Conservation (phyloP, 2,113 vertebrate genomes). For the Propithecus coquereli region DNA sequence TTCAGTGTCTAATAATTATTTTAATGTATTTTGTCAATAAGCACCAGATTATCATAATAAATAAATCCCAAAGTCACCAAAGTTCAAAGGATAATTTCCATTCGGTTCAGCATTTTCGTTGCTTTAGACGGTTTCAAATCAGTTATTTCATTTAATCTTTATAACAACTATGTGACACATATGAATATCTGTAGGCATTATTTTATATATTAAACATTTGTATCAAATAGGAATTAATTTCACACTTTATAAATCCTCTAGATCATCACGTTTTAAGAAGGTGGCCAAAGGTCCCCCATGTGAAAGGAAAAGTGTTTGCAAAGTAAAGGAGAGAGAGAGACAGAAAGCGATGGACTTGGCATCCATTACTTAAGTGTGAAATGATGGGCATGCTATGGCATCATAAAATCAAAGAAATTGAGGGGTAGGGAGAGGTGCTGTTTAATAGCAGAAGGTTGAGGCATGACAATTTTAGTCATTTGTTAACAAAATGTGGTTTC, state of each 20-base stretch:
- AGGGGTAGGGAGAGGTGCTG: not conserved
- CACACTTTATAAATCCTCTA: not conserved
- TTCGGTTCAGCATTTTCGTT: not conserved
- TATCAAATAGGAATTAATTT: not conserved
- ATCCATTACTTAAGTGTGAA: not conserved
- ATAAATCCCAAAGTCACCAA: not conserved
- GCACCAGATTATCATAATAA: not conserved
- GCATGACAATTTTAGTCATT: not conserved
- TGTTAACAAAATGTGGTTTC: not conserved
- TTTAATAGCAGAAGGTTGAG: not conserved
- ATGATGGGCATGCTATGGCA: slow-evolving; percentile 33
- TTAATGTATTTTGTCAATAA: not conserved
- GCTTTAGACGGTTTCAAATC: not conserved
- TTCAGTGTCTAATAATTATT: not conserved
- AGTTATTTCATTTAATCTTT: not conserved
- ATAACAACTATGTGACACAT: not conserved
- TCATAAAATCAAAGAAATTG: slow-evolving; percentile 1
- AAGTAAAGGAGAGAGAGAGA: not conserved
- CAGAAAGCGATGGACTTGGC: not conserved
- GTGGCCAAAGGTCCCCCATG: not conserved
- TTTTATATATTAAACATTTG: not conserved
- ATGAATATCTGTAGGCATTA: not conserved
- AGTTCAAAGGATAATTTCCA: not conserved
- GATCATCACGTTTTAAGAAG: not conserved
- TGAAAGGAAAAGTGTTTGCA: not conserved